Evolutionary conservation across 1,140 invertebrate genomes (phyloP).

Genomic region (Trichomalopsis sarcophagae): DNA sequence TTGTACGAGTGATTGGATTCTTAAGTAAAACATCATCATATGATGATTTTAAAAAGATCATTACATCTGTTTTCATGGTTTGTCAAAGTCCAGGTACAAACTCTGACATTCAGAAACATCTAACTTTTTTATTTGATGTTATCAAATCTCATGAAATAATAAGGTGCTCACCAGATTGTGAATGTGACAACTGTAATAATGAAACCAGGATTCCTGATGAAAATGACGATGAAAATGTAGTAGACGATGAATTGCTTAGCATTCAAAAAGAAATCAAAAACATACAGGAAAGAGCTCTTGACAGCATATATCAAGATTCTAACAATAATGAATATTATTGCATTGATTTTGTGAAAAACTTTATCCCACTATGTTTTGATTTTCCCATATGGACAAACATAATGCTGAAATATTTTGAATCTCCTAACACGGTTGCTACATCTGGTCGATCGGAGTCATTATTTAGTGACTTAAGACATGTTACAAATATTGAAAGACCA

Average conservation of each 20-base stretch:
- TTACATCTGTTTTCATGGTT: background rate
- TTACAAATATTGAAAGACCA: background rate
- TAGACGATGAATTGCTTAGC: background rate
- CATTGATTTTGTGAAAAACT: conserved; percentile 5
- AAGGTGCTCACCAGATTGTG: background rate
- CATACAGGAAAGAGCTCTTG: background rate
- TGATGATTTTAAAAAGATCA: background rate
- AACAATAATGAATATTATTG: conserved; percentile 16
- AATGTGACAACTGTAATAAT: background rate
- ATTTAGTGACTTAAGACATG: background rate
- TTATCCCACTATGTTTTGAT: background rate
- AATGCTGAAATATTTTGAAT: background rate
- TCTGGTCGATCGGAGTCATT: background rate
- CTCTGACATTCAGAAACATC: background rate
- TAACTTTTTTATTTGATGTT: background rate
- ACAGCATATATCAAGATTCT: background rate
- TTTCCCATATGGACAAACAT: conserved; percentile 18
- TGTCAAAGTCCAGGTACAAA: conserved; percentile 18
- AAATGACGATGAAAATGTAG: background rate
- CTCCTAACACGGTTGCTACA: background rate
- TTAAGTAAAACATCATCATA: background rate
- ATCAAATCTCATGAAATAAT: background rate
- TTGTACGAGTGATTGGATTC: background rate
- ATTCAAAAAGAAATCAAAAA: background rate
- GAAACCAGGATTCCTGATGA: background rate